These are phyloP conservation scores for Epinephelus lanceolatus DNA, from an alignment of 2,113 vertebrate species.

Conservation along the genomic window DNA sequence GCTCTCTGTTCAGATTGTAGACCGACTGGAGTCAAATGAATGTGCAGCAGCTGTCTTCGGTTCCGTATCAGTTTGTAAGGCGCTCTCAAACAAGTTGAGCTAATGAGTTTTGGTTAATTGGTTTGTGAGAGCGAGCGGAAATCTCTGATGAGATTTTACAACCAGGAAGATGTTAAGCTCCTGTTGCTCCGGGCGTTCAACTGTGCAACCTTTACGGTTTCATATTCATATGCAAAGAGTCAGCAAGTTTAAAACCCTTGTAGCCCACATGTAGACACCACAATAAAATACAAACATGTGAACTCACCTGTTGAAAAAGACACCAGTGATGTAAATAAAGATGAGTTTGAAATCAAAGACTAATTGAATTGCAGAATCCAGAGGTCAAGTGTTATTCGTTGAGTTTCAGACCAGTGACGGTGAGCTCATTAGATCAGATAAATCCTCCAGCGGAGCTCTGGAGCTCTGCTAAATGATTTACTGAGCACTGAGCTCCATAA, in stretches of 20 bases:
- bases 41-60: constrained; percentile 1
- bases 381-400: neutral
- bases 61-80: neutral
- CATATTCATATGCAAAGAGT: neutral
- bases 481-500: neutral
- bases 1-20: constrained; percentile 16
- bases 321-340: neutral
- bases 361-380: neutral
- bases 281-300: neutral
- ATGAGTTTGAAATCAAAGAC: neutral
- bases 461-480: constrained; percentile 33
- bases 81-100: neutral
- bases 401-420: neutral
- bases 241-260: neutral
- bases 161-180: constrained; percentile 11
- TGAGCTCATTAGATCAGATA: constrained; percentile 32
- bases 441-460: constrained; percentile 16
- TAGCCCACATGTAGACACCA: neutral
- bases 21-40: neutral
- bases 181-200: neutral
- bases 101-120: constrained; percentile 50
- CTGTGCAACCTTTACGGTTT: neutral
- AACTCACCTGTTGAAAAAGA: neutral
- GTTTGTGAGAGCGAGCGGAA: constrained; percentile 26
- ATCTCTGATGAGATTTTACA: constrained; percentile 19